phyloP scores from a whole-genome alignment of 2,888 invertebrate genomes.

The Sylvicola cinctus region DNA sequence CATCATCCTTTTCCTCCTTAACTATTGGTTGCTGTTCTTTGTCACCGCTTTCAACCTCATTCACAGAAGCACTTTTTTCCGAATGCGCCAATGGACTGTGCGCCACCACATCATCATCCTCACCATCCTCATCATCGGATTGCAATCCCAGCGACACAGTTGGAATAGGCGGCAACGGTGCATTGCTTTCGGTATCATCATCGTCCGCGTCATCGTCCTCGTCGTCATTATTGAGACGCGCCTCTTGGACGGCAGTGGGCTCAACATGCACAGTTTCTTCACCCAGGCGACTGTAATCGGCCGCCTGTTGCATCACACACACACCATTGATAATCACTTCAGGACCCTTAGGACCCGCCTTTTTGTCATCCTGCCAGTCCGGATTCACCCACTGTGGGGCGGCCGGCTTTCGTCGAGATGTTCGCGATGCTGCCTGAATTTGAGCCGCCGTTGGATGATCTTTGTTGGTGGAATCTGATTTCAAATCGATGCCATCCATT shows the following conservation, averaged over 20 bases:
- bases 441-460: conserved; percentile 17
- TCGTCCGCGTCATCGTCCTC: conserved; percentile 28
- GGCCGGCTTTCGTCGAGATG: conserved; percentile 75
- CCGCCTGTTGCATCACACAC: conserved; percentile 74
- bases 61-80: not conserved
- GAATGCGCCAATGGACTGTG: not conserved
- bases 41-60: too few relatives aligned
- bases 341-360: conserved; percentile 14
- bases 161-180: conserved; percentile 13
- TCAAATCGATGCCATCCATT: conserved; percentile 9
- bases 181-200: conserved; percentile 16
- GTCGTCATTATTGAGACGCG: conserved; percentile 25
- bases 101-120: conserved; percentile 13
- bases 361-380: conserved; percentile 58
- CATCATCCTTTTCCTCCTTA: too few relatives aligned
- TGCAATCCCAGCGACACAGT: conserved; percentile 15
- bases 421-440: conserved; percentile 20
- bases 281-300: conserved; percentile 35
- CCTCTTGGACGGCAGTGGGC: conserved; percentile 47
- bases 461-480: conserved; percentile 19
- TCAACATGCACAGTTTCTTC: conserved; percentile 37
- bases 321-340: conserved; percentile 87
- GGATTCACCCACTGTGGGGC: conserved; percentile 97
- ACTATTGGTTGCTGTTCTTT: not conserved
- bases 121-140: conserved; percentile 12